Evolutionary conservation across 2,888 invertebrate genomes (phyloP).

Genomic region (Oscheius sp.): DNA sequence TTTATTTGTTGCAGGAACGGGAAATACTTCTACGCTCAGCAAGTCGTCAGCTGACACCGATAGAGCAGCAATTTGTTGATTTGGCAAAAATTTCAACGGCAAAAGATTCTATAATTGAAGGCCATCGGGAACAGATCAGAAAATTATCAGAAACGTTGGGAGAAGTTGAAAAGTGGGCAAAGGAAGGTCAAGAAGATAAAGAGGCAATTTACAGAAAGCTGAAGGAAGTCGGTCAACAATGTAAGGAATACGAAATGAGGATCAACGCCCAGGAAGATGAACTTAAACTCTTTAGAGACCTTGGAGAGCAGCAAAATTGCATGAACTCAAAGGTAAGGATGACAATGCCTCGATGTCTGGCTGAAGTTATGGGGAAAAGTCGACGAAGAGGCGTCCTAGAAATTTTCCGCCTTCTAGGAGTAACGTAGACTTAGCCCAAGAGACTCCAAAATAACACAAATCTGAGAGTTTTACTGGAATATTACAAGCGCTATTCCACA

Average conservation of each 20-base stretch:
- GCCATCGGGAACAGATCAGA: slow-evolving; percentile 58
- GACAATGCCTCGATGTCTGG: no score
- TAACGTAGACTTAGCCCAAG: no score
- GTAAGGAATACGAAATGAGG: slow-evolving; percentile 40
- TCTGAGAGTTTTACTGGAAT: no score
- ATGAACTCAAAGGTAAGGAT: slow-evolving; percentile 45
- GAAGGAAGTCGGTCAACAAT: slow-evolving; percentile 32
- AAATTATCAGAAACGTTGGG: slow-evolving; percentile 45
- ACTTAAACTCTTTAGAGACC: slow-evolving; percentile 52
- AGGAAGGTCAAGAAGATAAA: background rate
- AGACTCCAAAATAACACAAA: no score
- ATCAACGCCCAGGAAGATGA: slow-evolving; percentile 52
- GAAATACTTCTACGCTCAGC: slow-evolving; percentile 35
- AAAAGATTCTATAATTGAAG: slow-evolving; percentile 67
- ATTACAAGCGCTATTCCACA: no score
- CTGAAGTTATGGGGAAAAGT: no score
- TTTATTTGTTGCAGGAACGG: slow-evolving; percentile 34
- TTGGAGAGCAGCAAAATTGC: slow-evolving; percentile 49
- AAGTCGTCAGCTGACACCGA: slow-evolving; percentile 45
- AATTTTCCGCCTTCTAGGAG: no score
- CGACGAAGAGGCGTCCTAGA: no score
- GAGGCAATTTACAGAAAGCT: slow-evolving; percentile 38
- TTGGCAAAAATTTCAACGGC: slow-evolving; percentile 64
- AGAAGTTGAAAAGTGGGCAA: slow-evolving; percentile 42
- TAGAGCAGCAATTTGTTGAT: slow-evolving; percentile 69